Evolutionary conservation across 2,797 vertebrate species (phyloP), one percentile per base, ranked within the genome.

Genomic region (Anomalospiza imberbis): DNA sequence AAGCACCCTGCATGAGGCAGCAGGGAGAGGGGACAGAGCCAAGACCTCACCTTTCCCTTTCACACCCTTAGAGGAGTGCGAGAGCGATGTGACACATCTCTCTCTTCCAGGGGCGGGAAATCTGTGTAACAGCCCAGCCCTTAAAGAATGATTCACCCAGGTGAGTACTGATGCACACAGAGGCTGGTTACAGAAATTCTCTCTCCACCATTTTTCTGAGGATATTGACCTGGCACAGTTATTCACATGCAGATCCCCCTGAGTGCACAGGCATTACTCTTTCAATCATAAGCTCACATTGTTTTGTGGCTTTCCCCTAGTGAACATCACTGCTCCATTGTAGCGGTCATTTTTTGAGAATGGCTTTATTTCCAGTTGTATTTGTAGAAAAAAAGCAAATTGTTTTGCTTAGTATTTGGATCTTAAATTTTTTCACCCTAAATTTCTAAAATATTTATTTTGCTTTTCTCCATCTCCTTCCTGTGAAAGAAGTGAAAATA

Each of bases 21-120:
- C 16, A 75, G 44, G 36, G 36, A 65, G 31, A 0, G 9, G 7
- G 42, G 5, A 54, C 0, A 1, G n/a, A 62, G 24, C 4, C 55
- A 62, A 44, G 47, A 62, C 21, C 28, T 50, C 11, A 3, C 22
- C 48, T 73, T 85, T 79, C 14, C 38, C 55, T 28, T 76, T 54
- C 19, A 31, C 12, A 25, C 7, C 6, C 8, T 3, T 2, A 34
- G 2, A 68, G 32, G 13, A 67, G 20, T 29, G 9, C n/a, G n/a
- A 74, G 11, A 36, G 16, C 16, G 8, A 20, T 48, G 12, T 32
- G 51, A 34, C 2, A 15, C 0, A 1, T 34, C 55, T 61, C 15
- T 36, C 31, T 44, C 22, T 47, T 44, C 44, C 7, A 12, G 8
- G 17, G 11, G 6, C 22, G 42, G 42, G 17, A 50, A 79, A 79